phyloP scores from a whole-genome alignment of 2,797 vertebrate genomes.

The Phrynocephalus forsythii region DNA sequence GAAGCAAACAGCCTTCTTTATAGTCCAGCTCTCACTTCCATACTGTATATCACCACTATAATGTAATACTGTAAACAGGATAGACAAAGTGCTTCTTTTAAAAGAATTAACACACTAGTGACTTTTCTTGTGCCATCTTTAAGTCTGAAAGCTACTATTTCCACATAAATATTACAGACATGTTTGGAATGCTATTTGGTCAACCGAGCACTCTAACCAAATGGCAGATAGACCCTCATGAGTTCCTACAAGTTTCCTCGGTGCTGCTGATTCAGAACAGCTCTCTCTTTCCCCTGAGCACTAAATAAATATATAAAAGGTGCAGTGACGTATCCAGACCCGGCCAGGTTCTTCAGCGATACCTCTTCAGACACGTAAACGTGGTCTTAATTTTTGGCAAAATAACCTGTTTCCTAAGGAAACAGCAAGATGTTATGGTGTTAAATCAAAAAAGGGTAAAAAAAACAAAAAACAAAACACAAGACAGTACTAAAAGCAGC shows the following conservation, averaged over 20 bases:
- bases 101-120: neutral
- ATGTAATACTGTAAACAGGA: too few relatives aligned
- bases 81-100: neutral
- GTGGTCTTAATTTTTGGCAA: neutral
- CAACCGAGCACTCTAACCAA: neutral
- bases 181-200: neutral
- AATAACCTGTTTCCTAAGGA: neutral
- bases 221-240: neutral
- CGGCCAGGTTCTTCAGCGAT: neutral
- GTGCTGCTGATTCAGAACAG: neutral
- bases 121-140: neutral
- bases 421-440: neutral
- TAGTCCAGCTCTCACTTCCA: too few relatives aligned
- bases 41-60: too few relatives aligned
- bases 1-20: too few relatives aligned
- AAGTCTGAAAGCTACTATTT: neutral
- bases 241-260: neutral
- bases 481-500: too few relatives aligned
- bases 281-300: neutral
- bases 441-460: neutral
- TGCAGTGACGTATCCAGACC: neutral
- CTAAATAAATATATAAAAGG: neutral
- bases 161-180: neutral
- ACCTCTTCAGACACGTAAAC: neutral
- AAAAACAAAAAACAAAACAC: too few relatives aligned